Evolutionary conservation across 2,797 vertebrate species (phyloP).

Genomic region (Pseudotriccus pelzelni): DNA sequence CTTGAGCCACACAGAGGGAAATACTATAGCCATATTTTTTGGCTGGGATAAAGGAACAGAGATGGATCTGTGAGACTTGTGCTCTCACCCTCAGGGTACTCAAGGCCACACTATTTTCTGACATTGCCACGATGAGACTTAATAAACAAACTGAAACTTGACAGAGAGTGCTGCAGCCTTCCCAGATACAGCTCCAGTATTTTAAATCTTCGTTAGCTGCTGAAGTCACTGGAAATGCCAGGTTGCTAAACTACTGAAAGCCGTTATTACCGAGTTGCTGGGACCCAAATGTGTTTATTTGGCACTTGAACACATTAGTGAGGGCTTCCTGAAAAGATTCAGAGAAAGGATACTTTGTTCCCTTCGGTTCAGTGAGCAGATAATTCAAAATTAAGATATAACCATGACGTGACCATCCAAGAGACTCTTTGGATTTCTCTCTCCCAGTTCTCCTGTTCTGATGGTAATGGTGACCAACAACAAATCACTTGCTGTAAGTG

Average conservation of each 20-base stretch:
- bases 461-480: not conserved
- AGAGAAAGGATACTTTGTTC: not conserved
- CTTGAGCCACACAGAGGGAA: fast-evolving
- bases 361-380: not conserved
- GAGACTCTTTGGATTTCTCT: not conserved
- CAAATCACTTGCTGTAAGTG: not conserved
- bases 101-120: not conserved
- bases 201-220: not conserved
- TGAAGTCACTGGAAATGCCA: not conserved
- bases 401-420: not conserved
- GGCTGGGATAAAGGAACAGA: not conserved
- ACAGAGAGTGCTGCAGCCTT: not conserved
- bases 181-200: fast-evolving
- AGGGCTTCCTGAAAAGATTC: not conserved
- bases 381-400: not conserved
- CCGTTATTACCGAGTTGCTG: not conserved
- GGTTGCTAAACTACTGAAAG: not conserved
- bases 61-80: not conserved
- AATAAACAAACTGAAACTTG: not conserved
- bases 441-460: not conserved
- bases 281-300: not conserved
- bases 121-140: not conserved
- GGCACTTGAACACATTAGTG: not conserved
- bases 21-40: not conserved
- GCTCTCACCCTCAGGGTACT: not conserved